phyloP scores from a whole-genome alignment of 1,140 invertebrate genomes.

The Camponotus floridanus region DNA sequence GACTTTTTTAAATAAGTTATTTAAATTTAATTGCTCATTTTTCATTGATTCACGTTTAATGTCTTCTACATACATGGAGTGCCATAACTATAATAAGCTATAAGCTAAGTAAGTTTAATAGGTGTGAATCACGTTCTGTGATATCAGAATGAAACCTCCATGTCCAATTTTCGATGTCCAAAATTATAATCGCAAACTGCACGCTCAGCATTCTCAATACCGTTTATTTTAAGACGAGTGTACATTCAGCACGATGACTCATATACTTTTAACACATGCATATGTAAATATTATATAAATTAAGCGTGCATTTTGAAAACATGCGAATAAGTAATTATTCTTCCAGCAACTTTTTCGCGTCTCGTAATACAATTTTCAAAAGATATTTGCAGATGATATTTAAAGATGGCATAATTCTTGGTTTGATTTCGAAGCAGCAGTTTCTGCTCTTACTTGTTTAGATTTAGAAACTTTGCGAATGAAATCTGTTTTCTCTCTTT shows the following conservation, averaged over 20 bases:
- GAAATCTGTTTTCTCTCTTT: slow-evolving; percentile 28
- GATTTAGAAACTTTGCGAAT: slow-evolving; percentile 7
- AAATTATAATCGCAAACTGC: slow-evolving; percentile 24
- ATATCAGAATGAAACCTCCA: not conserved
- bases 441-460: not conserved
- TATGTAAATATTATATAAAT: not conserved
- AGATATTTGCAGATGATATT: not conserved
- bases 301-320: not conserved
- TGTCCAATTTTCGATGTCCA: not conserved
- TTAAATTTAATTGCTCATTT: slow-evolving; percentile 38
- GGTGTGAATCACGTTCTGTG: slow-evolving; percentile 15
- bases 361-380: slow-evolving; percentile 1
- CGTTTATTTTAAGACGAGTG: slow-evolving; percentile 11
- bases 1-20: slow-evolving; percentile 50
- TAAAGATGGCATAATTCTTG: not conserved
- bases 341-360: not conserved
- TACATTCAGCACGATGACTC: slow-evolving; percentile 5
- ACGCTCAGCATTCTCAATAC: slow-evolving; percentile 2
- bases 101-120: slow-evolving; percentile 53
- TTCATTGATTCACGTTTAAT: slow-evolving; percentile 14
- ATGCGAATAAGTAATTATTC: not conserved
- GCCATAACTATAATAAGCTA: slow-evolving; percentile 48
- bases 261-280: not conserved
- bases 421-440: not conserved
- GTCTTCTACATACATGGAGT: not conserved